phyloP scores from a whole-genome alignment of 2,797 vertebrate species.

The Trachops cirrhosus region DNA sequence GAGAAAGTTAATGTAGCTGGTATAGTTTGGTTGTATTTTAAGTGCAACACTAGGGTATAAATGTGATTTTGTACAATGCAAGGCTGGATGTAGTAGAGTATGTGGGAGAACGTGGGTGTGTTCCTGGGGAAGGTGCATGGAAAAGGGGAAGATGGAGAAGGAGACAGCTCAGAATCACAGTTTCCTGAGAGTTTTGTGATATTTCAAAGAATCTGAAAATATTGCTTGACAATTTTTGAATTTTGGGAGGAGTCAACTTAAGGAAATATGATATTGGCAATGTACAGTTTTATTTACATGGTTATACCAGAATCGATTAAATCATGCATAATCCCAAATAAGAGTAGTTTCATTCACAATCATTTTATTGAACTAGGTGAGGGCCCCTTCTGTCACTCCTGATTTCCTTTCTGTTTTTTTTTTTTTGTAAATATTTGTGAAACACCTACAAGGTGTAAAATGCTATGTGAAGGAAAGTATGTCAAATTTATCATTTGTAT shows the following conservation, averaged over 20 bases:
- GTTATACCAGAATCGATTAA: background rate
- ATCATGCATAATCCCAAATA: background rate
- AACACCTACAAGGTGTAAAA: background rate
- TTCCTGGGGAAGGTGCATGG: background rate
- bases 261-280: background rate
- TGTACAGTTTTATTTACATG: background rate
- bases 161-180: background rate
- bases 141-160: no score
- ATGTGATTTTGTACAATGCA: background rate
- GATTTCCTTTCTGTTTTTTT: background rate
- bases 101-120: accelerated
- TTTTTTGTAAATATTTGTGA: background rate
- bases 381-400: background rate
- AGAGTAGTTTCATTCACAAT: background rate
- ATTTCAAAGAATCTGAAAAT: background rate
- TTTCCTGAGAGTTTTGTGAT: background rate
- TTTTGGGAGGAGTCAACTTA: background rate
- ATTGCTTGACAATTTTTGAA: background rate
- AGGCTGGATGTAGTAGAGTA: accelerated
- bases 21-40: background rate
- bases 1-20: background rate
- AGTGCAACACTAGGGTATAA: background rate
- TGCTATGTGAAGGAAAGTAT: background rate
- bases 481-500: background rate
- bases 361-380: background rate